Evolutionary conservation across 2,888 invertebrate genomes (phyloP).

Genomic region (Sesia apiformis): DNA sequence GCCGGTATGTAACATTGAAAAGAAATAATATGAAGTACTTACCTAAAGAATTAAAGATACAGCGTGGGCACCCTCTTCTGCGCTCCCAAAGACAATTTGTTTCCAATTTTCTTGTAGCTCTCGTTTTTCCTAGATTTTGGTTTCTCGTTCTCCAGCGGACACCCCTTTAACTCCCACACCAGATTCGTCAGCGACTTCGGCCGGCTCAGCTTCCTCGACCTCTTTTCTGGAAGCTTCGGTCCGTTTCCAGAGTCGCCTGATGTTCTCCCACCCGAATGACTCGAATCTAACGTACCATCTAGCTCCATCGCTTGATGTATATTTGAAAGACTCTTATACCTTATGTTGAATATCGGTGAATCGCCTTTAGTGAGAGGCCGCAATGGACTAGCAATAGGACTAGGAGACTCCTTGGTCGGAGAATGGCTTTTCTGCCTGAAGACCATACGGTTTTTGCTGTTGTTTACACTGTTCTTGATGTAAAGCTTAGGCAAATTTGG

Average conservation of each 20-base stretch:
- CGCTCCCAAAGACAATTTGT: constrained; percentile 66
- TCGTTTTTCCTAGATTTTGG: constrained; percentile 70
- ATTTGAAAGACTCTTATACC: constrained; percentile 81
- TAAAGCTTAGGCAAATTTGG: constrained; percentile 82
- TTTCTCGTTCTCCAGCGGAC: constrained; percentile 61
- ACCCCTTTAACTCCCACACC: constrained; percentile 83
- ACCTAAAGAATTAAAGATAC: constrained; percentile 65
- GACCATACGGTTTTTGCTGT: constrained; percentile 77
- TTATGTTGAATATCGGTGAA: constrained; percentile 84
- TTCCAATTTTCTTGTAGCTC: constrained; percentile 66
- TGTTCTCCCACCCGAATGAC: constrained; percentile 89
- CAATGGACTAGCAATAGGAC: constrained; percentile 71
- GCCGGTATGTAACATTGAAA: too few species aligned
- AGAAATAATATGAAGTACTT: constrained; percentile 17
- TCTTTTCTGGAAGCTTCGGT: constrained; percentile 87
- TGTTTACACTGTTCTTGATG: constrained; percentile 82
- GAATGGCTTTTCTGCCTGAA: constrained; percentile 82
- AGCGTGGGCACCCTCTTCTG: constrained; percentile 74
- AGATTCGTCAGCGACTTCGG: constrained; percentile 91
- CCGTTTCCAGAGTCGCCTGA: constrained; percentile 88
- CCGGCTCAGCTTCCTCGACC: constrained; percentile 85
- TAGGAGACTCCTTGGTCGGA: constrained; percentile 82
- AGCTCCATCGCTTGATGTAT: constrained; percentile 83
- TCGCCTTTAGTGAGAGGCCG: constrained; percentile 76
- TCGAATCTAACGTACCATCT: constrained; percentile 91